phyloP scores from a whole-genome alignment of 1,140 invertebrate species.

The Drosophila melanica region DNA sequence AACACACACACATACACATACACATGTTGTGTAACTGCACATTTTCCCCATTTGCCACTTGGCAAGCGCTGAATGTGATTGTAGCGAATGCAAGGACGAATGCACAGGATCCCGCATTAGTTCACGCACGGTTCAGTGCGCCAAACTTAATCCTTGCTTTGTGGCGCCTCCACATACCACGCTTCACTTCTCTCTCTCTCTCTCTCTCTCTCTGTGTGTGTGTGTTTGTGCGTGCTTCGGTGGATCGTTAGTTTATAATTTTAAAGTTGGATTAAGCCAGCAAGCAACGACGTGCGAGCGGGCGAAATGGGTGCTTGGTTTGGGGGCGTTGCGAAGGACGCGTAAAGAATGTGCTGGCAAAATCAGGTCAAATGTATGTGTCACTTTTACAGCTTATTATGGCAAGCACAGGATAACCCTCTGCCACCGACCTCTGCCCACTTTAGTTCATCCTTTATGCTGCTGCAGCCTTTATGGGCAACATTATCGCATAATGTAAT shows the following conservation, averaged over 20 bases:
- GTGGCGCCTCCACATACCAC: conserved; percentile 18
- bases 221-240: conserved; percentile 42
- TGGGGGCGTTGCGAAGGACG: conserved; percentile 9
- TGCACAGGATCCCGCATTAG: conserved; percentile 76
- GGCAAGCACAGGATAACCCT: conserved; percentile 56
- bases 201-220: background rate
- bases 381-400: conserved; percentile 81
- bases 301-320: conserved; percentile 10
- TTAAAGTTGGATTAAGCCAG: conserved; percentile 79
- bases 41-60: conserved; percentile 55
- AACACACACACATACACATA: conserved; percentile 6
- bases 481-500: conserved; percentile 83
- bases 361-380: conserved; percentile 80
- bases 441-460: conserved; percentile 40
- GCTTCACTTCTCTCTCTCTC: conserved; percentile 17
- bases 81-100: conserved; percentile 76
- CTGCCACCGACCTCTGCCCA: background rate
- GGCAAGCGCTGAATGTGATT: conserved; percentile 63
- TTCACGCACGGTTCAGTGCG: conserved; percentile 74
- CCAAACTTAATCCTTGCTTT: conserved; percentile 80
- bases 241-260: conserved; percentile 80
- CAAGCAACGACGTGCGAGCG: conserved; percentile 29
- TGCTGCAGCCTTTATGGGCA: conserved; percentile 68
- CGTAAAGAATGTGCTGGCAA: conserved; percentile 65
- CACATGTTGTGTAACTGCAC: conserved; percentile 8